Evolutionary conservation across 2,797 vertebrate genomes (phyloP).

Genomic region (Chrysocyon brachyurus): DNA sequence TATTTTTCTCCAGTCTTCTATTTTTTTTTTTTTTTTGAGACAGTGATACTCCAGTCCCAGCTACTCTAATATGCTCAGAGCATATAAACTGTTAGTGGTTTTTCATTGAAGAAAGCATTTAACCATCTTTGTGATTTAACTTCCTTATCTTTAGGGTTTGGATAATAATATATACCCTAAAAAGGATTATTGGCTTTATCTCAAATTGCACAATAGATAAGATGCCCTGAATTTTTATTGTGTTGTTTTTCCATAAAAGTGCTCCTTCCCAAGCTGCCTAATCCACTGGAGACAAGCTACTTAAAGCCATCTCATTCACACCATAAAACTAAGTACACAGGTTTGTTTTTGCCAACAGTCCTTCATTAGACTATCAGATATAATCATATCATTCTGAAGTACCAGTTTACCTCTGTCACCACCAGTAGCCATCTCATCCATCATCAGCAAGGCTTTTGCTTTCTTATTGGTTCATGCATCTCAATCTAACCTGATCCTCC

Average conservation of each 20-base stretch:
- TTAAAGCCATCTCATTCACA: not conserved
- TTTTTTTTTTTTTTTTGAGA: not conserved
- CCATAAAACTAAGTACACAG: not conserved
- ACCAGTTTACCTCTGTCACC: not conserved
- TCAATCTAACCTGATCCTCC: not conserved
- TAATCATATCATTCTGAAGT: not conserved
- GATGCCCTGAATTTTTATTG: not conserved
- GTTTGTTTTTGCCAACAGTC: not conserved
- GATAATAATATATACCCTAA: not conserved
- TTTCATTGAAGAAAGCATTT: not conserved
- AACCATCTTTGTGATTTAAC: not conserved
- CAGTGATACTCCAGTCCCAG: not conserved
- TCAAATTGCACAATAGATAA: not conserved
- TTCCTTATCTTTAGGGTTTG: not conserved
- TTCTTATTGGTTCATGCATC: not conserved
- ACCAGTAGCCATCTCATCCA: not conserved
- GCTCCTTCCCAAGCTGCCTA: not conserved
- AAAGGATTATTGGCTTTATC: not conserved
- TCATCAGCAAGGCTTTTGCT: not conserved
- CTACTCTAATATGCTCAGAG: not conserved
- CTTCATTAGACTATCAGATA: not conserved
- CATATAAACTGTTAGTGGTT: not conserved
- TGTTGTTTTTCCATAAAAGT: not conserved
- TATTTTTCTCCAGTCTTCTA: not conserved
- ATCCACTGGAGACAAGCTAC: not conserved